A percentile compares a stretch with the other conserved stretches of the same genome.
phyloP scores from a whole-genome alignment of 2,888 invertebrate genomes.

The Ypsolopha sequella region DNA sequence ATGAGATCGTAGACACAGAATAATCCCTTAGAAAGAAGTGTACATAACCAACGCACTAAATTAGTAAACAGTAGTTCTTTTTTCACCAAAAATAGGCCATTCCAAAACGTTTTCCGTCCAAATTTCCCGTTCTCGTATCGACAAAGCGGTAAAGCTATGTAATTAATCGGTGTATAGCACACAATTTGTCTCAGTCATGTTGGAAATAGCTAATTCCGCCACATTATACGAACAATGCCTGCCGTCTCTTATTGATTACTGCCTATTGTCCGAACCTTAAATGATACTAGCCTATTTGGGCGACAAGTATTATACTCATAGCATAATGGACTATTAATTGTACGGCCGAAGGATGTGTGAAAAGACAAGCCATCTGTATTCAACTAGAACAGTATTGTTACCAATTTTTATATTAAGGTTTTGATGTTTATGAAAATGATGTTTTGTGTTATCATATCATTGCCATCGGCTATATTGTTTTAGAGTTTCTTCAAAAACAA shows the following conservation, averaged over 20 bases:
- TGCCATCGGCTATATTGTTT: no score
- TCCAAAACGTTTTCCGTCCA: no score
- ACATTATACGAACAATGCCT: constrained; percentile 63
- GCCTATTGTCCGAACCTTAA: constrained; percentile 58
- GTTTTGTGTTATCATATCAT: no score
- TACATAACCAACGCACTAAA: no score
- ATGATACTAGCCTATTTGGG: constrained; percentile 55
- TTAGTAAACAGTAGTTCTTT: no score
- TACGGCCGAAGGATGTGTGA: constrained; percentile 17
- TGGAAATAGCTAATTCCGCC: constrained; percentile 67
- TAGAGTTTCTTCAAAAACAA: no score
- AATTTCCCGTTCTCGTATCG: constrained; percentile 24
- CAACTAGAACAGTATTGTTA: background rate
- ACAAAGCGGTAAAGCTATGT: constrained; percentile 56
- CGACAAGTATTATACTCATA: constrained; percentile 7
- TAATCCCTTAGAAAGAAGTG: no score
- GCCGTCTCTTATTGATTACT: constrained; percentile 62
- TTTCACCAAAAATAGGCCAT: no score
- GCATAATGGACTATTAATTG: background rate
- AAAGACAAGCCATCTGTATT: background rate
- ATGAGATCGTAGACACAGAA: no score
- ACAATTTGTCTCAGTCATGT: constrained; percentile 68
- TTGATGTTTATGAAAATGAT: background rate
- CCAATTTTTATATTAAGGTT: no score
- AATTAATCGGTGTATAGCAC: constrained; percentile 56